Evolutionary conservation across 2,797 vertebrate species (phyloP), one percentile per base, ranked within the genome.

Genomic region (Acanthurus leucopareius): DNA sequence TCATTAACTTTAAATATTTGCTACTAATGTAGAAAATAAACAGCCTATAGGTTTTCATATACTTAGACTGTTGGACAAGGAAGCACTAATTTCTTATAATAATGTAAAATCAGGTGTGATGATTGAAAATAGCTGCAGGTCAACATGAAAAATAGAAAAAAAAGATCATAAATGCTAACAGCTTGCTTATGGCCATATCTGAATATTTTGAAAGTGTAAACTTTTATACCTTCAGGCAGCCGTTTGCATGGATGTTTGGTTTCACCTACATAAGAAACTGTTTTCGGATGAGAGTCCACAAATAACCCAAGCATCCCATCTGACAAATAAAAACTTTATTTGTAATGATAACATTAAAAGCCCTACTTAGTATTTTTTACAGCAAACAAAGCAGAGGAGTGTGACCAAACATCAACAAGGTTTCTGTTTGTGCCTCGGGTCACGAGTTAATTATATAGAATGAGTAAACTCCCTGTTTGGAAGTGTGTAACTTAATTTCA

Each of bases 21-120:
- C 80, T 58, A 72, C 75, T 56, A 59, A 28, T 44, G 49, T 14
- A 10, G 62, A 73, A 78, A 76, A 72, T 38, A 84, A 73, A 84
- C 69, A 75, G 70, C 74, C 53, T 17, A 57, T 2, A 67, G 69
- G 32, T 10, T 16, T 58, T 56, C 7, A 68, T 9, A 28, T 58
- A 77, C 42, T 68, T 28, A 45, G 11, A 28, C 44, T 57, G 61
- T 58, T 71, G 52, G 69, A 86, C 75, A 70, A 73, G 57, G 32
- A 84, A 35, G 17, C 28, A 25, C 28, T 49, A 47, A 77, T 74
- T 32, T 72, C 40, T 60, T 67, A 62, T 83, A 64, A 73, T 63
- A 75, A 66, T 69, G 6, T 56, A n/a, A 83, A 73, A 54, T 61
- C 15, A 45, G 28, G 13, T 10, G 52, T 49, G 40, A 47, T 67